These are phyloP conservation scores for Phallusia fumigata DNA, from an alignment of 23 tunicate species.

Conservation along the genomic window DNA sequence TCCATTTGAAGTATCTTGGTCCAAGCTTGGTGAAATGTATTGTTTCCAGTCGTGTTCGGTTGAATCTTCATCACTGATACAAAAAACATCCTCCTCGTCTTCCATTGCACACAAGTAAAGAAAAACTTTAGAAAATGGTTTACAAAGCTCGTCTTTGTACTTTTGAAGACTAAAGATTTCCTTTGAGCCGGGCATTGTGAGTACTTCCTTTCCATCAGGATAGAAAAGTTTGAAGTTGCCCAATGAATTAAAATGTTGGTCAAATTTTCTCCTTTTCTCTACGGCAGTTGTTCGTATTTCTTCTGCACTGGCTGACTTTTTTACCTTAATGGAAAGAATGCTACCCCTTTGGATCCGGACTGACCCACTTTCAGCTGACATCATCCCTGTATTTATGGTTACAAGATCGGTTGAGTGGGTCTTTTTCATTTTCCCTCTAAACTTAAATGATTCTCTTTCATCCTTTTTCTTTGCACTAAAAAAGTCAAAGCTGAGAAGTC, in stretches of 20 bases:
- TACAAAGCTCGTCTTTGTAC: background rate
- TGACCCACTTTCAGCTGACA: background rate
- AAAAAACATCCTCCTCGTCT: background rate
- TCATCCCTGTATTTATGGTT: constrained; percentile 1
- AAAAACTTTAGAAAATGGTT: background rate
- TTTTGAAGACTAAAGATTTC: background rate
- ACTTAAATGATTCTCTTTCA: constrained; percentile 1
- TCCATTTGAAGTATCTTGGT: background rate
- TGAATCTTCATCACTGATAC: background rate
- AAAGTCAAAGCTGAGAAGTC: constrained; percentile 6
- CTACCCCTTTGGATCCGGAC: background rate
- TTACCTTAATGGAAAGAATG: background rate
- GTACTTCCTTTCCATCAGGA: constrained; percentile 2
- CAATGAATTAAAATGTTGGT: background rate
- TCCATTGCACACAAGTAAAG: background rate
- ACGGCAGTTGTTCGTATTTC: background rate
- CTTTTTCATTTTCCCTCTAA: constrained; percentile 8
- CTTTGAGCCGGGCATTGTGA: background rate
- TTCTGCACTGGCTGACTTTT: constrained; percentile 5
- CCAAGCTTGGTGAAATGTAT: background rate
- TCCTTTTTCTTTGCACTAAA: constrained; percentile 1
- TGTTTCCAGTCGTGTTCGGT: background rate
- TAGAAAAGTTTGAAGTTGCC: background rate
- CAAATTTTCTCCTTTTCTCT: background rate
- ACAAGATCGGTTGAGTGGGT: background rate